Evolutionary conservation across 2,888 invertebrate genomes (phyloP).

Genomic region (Drosophila cyrtoloma): DNA sequence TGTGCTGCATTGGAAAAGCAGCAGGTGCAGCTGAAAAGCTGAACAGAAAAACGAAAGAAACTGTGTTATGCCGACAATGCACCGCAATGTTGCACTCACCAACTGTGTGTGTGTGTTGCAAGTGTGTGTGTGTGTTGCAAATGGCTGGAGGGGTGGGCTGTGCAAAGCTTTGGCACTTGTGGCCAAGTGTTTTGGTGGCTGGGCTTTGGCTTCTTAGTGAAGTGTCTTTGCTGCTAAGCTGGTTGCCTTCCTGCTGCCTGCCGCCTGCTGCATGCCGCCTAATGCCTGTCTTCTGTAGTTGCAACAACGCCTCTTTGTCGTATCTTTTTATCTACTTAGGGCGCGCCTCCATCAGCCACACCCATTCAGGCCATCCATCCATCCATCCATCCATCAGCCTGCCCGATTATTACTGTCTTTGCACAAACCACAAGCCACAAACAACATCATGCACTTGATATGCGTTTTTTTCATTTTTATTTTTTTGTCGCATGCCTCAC

Average conservation of each 20-base stretch:
- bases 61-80: conserved; percentile 77
- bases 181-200: conserved; percentile 62
- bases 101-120: background rate
- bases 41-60: conserved; percentile 36
- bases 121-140: background rate
- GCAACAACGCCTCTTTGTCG: conserved; percentile 57
- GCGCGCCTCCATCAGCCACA: conserved; percentile 11
- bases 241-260: conserved; percentile 18
- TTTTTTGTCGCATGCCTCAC: conserved; percentile 36
- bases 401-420: conserved; percentile 58
- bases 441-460: conserved; percentile 67
- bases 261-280: background rate
- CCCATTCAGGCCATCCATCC: conserved; percentile 5
- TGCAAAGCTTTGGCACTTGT: conserved; percentile 58
- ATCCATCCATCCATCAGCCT: conserved; percentile 16
- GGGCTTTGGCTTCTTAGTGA: conserved; percentile 52
- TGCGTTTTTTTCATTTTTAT: conserved; percentile 27
- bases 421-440: conserved; percentile 13
- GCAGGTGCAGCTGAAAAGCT: conserved; percentile 26
- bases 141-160: background rate
- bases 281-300: conserved; percentile 16
- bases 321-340: conserved; percentile 71
- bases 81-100: conserved; percentile 62
- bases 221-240: conserved; percentile 52
- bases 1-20: conserved; percentile 12